These are phyloP conservation scores for Drosophila sucinea DNA, from an alignment of 1,140 invertebrate genomes.

Conservation along the genomic window DNA sequence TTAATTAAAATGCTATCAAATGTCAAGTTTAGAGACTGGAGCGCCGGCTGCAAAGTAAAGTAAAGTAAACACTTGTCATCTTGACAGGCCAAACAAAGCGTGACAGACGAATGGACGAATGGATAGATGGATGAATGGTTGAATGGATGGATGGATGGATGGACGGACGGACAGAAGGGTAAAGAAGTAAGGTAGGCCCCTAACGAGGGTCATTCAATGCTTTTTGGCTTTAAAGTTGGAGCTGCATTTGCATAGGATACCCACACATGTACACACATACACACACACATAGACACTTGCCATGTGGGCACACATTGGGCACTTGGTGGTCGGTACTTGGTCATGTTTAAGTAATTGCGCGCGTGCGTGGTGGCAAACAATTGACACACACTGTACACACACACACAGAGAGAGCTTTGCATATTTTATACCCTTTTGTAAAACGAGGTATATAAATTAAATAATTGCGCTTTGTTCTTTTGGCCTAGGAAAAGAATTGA, in stretches of 20 bases:
- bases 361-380: conserved; percentile 79
- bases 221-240: conserved; percentile 52
- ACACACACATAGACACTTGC: conserved; percentile 10
- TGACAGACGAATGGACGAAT: conserved; percentile 65
- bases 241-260: conserved; percentile 70
- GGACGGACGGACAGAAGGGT: conserved; percentile 18
- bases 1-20: conserved; percentile 82
- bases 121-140: conserved; percentile 45
- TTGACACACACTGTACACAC: conserved; percentile 71
- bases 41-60: conserved; percentile 66
- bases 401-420: conserved; percentile 35
- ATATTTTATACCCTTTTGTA: conserved; percentile 46
- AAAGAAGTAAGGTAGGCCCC: conserved; percentile 33
- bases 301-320: conserved; percentile 68
- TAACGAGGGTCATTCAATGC: conserved; percentile 77
- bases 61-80: conserved; percentile 81
- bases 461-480: background rate
- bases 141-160: conserved; percentile 40
- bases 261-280: conserved; percentile 39
- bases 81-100: conserved; percentile 81
- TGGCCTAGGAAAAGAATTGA: too few relatives aligned
- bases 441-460: background rate
- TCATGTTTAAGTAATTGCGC: conserved; percentile 77
- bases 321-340: conserved; percentile 53
- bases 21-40: conserved; percentile 76